Conservation (phyloP, 2,113 vertebrate genomes). For the Eudorcas thomsonii region DNA sequence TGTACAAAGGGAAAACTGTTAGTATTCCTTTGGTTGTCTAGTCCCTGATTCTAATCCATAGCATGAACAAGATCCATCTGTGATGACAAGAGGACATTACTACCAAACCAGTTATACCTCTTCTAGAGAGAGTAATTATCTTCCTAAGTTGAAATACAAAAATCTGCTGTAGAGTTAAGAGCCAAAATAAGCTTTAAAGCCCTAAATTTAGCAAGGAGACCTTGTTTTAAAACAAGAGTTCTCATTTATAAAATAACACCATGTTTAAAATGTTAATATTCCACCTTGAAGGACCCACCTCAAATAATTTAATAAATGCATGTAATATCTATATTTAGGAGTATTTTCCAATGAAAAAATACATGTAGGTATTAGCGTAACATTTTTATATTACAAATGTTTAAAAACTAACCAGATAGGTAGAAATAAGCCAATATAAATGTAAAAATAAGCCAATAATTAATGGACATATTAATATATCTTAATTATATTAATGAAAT, state of each 20-base stretch:
- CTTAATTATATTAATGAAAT: neutral
- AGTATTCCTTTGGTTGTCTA: neutral
- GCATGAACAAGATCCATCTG: neutral
- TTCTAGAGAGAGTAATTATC: constrained; percentile 22
- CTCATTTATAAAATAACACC: constrained; percentile 18
- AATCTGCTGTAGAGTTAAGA: neutral
- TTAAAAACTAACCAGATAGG: neutral
- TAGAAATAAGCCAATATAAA: constrained; percentile 11
- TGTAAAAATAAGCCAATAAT: constrained; percentile 29
- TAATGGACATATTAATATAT: neutral
- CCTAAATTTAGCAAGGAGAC: constrained; percentile 32
- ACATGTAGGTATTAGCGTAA: neutral
- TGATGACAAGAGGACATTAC: neutral
- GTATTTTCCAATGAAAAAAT: constrained; percentile 26
- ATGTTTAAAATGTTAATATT: constrained; percentile 24
- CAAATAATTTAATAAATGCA: constrained; percentile 40
- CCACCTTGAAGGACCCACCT: neutral
- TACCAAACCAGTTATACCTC: neutral
- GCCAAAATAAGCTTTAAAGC: neutral
- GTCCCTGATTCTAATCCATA: neutral
- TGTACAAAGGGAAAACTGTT: neutral
- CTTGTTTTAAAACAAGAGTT: neutral
- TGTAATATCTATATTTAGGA: constrained; percentile 4
- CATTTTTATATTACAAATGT: neutral
- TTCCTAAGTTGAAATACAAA: constrained; percentile 11